Evolutionary conservation across 1,140 invertebrate genomes (phyloP).

Genomic region (Bacillus rossius): DNA sequence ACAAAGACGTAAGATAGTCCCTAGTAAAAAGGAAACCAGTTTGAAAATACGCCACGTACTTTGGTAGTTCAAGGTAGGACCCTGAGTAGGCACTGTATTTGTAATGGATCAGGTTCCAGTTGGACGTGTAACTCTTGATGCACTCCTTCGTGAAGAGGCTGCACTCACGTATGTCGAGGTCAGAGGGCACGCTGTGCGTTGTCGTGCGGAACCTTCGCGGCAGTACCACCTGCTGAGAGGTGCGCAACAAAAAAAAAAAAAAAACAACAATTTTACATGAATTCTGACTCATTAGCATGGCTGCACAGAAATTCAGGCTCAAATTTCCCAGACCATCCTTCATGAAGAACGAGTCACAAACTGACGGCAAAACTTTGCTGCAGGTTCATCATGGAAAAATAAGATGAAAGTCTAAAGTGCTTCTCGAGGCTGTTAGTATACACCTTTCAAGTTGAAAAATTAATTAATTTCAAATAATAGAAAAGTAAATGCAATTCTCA

Average conservation of each 20-base stretch:
- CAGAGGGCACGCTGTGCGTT: conserved; percentile 59
- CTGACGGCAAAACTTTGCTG: too few species aligned
- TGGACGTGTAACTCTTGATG: conserved; percentile 75
- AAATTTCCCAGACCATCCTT: background rate
- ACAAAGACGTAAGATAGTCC: too few species aligned
- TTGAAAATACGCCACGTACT: conserved; percentile 52
- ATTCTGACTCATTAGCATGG: background rate
- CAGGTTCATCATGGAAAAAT: too few species aligned
- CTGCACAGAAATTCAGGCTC: background rate
- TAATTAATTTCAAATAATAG: too few species aligned
- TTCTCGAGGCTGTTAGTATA: background rate
- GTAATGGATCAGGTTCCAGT: conserved; percentile 83
- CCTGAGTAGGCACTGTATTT: conserved; percentile 83
- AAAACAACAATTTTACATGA: background rate
- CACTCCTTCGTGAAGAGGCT: conserved; percentile 80
- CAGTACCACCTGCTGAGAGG: conserved; percentile 67
- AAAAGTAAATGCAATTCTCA: too few species aligned
- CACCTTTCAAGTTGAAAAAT: too few species aligned
- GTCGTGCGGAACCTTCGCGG: conserved; percentile 72
- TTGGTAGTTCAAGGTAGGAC: conserved; percentile 76
- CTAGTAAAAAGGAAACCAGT: too few species aligned
- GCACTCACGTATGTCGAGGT: conserved; percentile 45
- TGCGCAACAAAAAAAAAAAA: conserved; percentile 10
- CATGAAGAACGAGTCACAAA: too few species aligned
- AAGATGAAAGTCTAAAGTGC: background rate